phyloP scores from a whole-genome alignment of 2,888 invertebrate genomes.

The Synanthedon formicaeformis region DNA sequence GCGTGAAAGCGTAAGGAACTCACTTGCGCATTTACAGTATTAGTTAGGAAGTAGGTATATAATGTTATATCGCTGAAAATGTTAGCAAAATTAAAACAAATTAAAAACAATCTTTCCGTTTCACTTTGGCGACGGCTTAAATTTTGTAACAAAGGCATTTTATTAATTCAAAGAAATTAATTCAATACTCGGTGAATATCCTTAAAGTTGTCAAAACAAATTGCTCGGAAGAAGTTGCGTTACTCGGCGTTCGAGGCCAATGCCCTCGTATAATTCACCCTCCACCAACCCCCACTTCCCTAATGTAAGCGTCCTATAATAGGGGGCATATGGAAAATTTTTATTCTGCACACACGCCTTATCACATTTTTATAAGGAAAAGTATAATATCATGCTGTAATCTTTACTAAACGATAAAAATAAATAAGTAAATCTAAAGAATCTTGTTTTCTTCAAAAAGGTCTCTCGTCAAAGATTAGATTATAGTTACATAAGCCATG shows the following conservation, averaged over 20 bases:
- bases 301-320: conserved; percentile 27
- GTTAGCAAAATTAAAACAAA: neutral
- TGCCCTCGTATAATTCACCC: conserved; percentile 32
- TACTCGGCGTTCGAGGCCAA: conserved; percentile 29
- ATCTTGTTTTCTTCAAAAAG: no score
- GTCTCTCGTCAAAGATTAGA: no score
- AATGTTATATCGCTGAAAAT: no score
- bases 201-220: conserved; percentile 29
- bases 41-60: no score
- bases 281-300: conserved; percentile 21
- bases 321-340: conserved; percentile 14
- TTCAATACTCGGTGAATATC: conserved; percentile 7
- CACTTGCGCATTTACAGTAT: no score
- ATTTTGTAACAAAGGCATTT: no score
- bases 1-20: no score
- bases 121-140: neutral
- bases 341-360: conserved; percentile 3
- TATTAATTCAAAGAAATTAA: no score
- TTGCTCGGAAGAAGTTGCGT: conserved; percentile 33
- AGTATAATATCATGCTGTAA: no score
- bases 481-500: no score
- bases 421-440: no score
- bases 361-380: neutral
- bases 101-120: neutral
- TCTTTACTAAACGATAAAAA: no score